Evolutionary conservation across 1,140 invertebrate species (phyloP).

Genomic region (Calycopis cecrops): DNA sequence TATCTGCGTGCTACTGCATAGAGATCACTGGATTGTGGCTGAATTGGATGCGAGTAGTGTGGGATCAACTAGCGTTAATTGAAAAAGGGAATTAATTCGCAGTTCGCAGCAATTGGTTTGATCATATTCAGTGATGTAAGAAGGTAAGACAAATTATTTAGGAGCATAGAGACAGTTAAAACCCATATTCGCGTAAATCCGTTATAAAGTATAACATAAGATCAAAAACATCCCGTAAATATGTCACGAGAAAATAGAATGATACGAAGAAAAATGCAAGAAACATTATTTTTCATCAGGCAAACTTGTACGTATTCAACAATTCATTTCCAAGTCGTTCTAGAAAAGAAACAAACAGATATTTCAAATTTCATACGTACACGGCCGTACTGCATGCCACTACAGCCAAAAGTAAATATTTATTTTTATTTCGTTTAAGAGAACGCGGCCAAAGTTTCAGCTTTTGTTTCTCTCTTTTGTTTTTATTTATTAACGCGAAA

Average conservation of each 20-base stretch:
- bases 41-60: too few relatives aligned
- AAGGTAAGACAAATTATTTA: too few relatives aligned
- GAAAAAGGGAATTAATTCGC: too few relatives aligned
- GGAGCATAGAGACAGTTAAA: too few relatives aligned
- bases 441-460: slow-evolving; percentile 19
- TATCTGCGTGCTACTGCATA: too few relatives aligned
- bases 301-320: neutral
- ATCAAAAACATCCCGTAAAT: too few relatives aligned
- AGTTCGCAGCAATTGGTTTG: too few relatives aligned
- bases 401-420: slow-evolving; percentile 23
- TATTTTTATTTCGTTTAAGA: slow-evolving; percentile 23
- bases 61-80: too few relatives aligned
- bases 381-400: slow-evolving; percentile 12
- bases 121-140: too few relatives aligned
- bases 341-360: slow-evolving; percentile 6
- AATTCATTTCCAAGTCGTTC: slow-evolving; percentile 8
- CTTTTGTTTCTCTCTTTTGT: slow-evolving; percentile 21
- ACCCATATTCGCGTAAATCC: too few relatives aligned
- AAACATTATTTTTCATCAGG: slow-evolving; percentile 8
- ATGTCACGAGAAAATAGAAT: slow-evolving; percentile 7
- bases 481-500: slow-evolving; percentile 18
- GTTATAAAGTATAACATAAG: too few relatives aligned
- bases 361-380: slow-evolving; percentile 10
- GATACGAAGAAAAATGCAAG: slow-evolving; percentile 5
- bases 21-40: too few relatives aligned